A percentile compares a stretch with the other conserved stretches of the same genome.
These are phyloP conservation scores for Sesamia inferens DNA, from an alignment of 2,888 invertebrate genomes.

Conservation along the genomic window DNA sequence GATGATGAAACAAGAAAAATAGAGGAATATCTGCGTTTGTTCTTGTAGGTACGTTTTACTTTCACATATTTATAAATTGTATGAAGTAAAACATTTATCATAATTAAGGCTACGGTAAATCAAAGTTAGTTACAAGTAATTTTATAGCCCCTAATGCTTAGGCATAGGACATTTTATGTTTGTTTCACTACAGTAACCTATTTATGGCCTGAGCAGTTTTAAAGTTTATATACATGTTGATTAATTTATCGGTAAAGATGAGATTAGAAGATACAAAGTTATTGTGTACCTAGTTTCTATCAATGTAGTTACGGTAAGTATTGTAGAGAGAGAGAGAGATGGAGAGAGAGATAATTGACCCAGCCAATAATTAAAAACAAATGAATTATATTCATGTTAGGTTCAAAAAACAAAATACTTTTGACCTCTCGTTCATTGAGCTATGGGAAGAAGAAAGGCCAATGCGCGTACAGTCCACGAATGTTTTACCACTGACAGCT, in stretches of 20 bases:
- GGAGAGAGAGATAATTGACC: too few relatives aligned
- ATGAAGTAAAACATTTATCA: conserved; percentile 43
- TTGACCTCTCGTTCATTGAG: neutral
- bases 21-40: neutral
- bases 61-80: conserved; percentile 3
- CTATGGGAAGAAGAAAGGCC: neutral
- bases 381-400: neutral
- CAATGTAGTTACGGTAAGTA: too few relatives aligned
- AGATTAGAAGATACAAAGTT: neutral
- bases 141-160: conserved; percentile 61
- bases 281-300: neutral
- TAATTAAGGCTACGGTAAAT: conserved; percentile 53
- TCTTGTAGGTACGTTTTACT: neutral
- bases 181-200: conserved; percentile 54
- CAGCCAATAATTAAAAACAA: neutral
- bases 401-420: neutral
- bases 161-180: conserved; percentile 63
- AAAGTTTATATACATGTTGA: neutral
- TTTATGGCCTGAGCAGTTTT: conserved; percentile 42
- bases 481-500: too few relatives aligned
- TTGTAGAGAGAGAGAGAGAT: neutral
- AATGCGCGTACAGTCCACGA: neutral
- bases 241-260: neutral
- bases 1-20: too few relatives aligned
- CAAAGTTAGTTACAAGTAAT: conserved; percentile 51